phyloP scores from a whole-genome alignment of 2,888 invertebrate species.

The Zeuzera pyrina region DNA sequence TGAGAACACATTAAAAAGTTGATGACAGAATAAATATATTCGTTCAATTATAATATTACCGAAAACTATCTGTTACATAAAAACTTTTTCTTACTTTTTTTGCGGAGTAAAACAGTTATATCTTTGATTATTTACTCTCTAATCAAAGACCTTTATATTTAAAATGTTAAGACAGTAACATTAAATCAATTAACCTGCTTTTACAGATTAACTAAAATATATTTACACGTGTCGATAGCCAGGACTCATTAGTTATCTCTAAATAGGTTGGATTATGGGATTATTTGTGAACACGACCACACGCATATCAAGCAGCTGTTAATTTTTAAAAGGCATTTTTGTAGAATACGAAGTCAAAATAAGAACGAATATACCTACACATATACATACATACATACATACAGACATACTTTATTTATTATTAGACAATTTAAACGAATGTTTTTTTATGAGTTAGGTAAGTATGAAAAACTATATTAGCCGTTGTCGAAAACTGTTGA shows the following conservation, averaged over 20 bases:
- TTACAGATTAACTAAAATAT: slow-evolving; percentile 11
- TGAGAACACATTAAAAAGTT: slow-evolving; percentile 10
- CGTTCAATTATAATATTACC: slow-evolving; percentile 1
- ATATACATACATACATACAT: too few relatives aligned
- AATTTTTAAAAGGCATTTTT: slow-evolving; percentile 17
- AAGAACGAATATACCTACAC: neutral
- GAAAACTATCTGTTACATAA: too few relatives aligned
- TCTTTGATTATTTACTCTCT: too few relatives aligned
- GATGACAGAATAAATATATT: slow-evolving; percentile 8
- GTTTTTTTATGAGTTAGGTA: too few relatives aligned
- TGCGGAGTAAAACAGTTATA: too few relatives aligned
- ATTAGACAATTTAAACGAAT: too few relatives aligned
- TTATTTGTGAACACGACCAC: slow-evolving; percentile 42
- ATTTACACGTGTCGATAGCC: slow-evolving; percentile 17
- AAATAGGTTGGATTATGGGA: slow-evolving; percentile 47
- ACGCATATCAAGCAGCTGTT: slow-evolving; percentile 44
- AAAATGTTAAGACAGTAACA: neutral
- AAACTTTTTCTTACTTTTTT: too few relatives aligned
- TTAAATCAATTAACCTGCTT: slow-evolving; percentile 8
- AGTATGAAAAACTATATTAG: too few relatives aligned
- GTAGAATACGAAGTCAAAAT: neutral
- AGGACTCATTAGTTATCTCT: slow-evolving; percentile 45
- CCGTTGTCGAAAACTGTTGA: too few relatives aligned
- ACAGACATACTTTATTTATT: too few relatives aligned
- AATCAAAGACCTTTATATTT: too few relatives aligned